Evolutionary conservation across 2,113 vertebrate species (phyloP), one percentile per base, ranked within the genome.

Genomic region (Halichoerus grypus): DNA sequence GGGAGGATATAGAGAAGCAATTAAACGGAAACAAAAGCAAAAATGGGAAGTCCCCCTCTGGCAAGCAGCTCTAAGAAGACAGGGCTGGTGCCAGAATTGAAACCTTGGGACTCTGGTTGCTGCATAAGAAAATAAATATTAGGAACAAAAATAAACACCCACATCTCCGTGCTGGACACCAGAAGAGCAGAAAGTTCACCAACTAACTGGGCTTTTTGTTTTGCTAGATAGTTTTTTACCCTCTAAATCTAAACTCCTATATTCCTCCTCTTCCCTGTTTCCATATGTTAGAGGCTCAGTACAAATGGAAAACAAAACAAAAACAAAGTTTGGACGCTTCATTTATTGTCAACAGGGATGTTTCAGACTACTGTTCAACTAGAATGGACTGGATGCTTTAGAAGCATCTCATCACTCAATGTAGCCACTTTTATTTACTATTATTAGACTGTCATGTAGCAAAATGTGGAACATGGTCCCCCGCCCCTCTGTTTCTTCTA

Each of bases 131-230:
- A 95, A 97, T 87, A 97, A 98, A 97, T 83, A 89, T 31, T 49
- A 94, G 74, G 57, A 94, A 94, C 88, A 96, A 96, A 97, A 97
- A 97, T 79, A 97, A 98, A 97, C 80, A 92, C 12, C 31, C 63
- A 72, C 26, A 46, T 93, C 69, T 96, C 69, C 57, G 42, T 39
- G 55, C 79, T 55, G 46, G 85, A 96, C n/a, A 85, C 61, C 57
- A 42, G 63, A 85, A 83, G 61, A 65, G 65, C 39, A 87, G 21
- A 28, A 76, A 90, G 74, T 19, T 63, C 0, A 76, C 33, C 88
- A 96, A 95, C 59, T 49, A 71, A 36, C 72, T 61, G 49, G 26
- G 15, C 39, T 21, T 49, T 55, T 49, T 22, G 51, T 86, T 97
- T 95, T 86, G 67, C 92, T 92, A 26, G 28, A 69, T 69, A 87